Conservation (phyloP, 2,113 vertebrate genomes). For the Lagenorhynchus albirostris region DNA sequence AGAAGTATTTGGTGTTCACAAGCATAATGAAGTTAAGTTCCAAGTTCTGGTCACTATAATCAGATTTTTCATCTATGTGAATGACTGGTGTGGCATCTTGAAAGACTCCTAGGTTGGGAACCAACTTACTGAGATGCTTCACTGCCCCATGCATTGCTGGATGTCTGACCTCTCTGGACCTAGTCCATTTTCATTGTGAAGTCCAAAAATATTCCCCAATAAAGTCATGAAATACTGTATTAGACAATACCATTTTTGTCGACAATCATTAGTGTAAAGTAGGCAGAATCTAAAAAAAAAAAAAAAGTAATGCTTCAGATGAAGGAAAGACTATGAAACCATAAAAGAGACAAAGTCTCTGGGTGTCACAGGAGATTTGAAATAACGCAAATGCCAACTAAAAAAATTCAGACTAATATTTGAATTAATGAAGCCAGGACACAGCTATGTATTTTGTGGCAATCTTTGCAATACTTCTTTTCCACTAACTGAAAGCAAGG, state of each 20-base stretch:
- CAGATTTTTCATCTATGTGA: background rate
- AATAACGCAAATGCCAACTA: background rate
- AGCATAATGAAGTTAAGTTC: background rate
- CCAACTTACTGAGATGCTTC: background rate
- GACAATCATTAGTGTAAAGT: background rate
- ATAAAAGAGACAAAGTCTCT: background rate
- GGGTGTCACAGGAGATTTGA: background rate
- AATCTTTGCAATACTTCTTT: conserved; percentile 6
- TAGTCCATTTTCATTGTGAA: background rate
- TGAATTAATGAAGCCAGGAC: conserved; percentile 19
- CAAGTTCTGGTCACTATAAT: background rate
- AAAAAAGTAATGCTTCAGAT: background rate
- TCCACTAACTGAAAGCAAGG: background rate
- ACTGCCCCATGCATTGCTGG: background rate
- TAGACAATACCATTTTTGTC: background rate
- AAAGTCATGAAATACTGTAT: background rate
- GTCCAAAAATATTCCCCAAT: background rate
- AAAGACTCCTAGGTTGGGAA: background rate
- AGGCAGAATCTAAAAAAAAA: background rate
- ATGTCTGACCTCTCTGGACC: background rate
- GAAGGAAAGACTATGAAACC: background rate
- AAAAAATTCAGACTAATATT: background rate
- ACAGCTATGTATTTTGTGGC: background rate
- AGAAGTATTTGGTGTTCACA: background rate
- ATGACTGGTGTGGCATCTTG: background rate